Evolutionary conservation across 2,113 vertebrate species (phyloP), one percentile per base, ranked within the genome.

Genomic region (Ictalurus furcatus): DNA sequence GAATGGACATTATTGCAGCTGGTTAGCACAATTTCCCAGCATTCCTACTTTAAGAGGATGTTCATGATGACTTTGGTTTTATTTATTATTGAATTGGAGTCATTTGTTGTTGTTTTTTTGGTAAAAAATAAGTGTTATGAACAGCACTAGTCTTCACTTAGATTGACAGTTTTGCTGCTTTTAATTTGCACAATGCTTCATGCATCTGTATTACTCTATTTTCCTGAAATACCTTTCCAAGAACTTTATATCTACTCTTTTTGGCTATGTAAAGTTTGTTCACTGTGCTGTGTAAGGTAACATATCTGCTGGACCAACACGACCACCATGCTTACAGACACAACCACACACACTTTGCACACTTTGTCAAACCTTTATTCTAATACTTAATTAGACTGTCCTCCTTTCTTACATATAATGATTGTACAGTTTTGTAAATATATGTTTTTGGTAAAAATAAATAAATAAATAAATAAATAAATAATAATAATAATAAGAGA

Each of bases 371-470:
- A 59, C 80, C 61, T 52, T 85, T 85, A 63, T 69, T 69, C 61
- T 52, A 52, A n/a, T 52, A 30, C 52, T 69, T 85, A 16, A 44
- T 65, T 7, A 25, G 16, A 67, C 61, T 65, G 21, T 84, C 59
- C 37, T 63, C 3, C 25, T 52, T 85, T 85, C 83, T 85, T 85
- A 85, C 83, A 48, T 84, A 44, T 63, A 44, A 84, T 7, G 23
- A 52, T 13, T 85, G 83, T 67, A 85, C 83, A 67, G 83, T 85
- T 84, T 85, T 85, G 83, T 85, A 52, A 73, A 89, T 74, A 85
- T 74, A 89, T 74, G 74, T 90, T 93, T 95, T 95, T 94, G 94
- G 94, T 90, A 34, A 59, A 93, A 90, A 91, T 90, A 84, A 74
- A 87, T 21, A 17, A 61, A 71, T 30, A n/a, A n/a, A n/a, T n/a